Percentiles rank a stretch among this genome's conserved stretches.
phyloP scores from a whole-genome alignment of 2,113 vertebrate genomes.

The Oriolus oriolus region DNA sequence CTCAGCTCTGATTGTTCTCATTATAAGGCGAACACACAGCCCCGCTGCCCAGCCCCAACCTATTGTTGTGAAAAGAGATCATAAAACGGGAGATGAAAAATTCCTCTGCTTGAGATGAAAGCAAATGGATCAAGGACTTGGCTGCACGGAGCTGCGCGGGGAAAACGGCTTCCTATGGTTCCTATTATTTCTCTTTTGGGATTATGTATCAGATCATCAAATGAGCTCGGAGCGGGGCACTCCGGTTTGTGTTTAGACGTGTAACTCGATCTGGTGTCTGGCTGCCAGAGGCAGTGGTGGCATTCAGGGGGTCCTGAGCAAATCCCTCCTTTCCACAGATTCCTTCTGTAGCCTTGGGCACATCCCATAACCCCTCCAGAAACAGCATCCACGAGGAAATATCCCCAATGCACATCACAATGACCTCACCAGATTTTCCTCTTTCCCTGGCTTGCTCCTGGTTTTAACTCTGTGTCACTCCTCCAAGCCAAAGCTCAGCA shows the following conservation, averaged over 20 bases:
- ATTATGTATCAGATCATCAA: neutral
- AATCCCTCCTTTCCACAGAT: neutral
- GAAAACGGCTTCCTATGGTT: neutral
- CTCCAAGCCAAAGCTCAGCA: neutral
- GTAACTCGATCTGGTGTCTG: neutral
- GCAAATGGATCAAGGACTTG: conserved; percentile 43
- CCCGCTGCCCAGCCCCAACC: neutral
- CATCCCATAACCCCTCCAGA: neutral
- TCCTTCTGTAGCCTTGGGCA: neutral
- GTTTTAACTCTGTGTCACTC: fast-evolving
- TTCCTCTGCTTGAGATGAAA: conserved; percentile 66
- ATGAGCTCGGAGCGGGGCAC: neutral
- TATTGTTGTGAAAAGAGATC: neutral
- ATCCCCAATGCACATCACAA: neutral
- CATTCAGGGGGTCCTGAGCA: neutral
- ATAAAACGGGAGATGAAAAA: conserved; percentile 60
- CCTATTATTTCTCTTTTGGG: conserved; percentile 23
- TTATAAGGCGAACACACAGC: conserved; percentile 33
- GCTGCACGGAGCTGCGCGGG: neutral
- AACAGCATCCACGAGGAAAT: fast-evolving
- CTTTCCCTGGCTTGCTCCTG: neutral
- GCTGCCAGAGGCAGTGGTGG: neutral
- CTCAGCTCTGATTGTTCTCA: conserved; percentile 55
- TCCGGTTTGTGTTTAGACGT: neutral
- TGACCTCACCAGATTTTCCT: neutral